Base-by-base conservation (phyloP, 2,113 vertebrate species). In the Triplophysa tibetana region DNA sequence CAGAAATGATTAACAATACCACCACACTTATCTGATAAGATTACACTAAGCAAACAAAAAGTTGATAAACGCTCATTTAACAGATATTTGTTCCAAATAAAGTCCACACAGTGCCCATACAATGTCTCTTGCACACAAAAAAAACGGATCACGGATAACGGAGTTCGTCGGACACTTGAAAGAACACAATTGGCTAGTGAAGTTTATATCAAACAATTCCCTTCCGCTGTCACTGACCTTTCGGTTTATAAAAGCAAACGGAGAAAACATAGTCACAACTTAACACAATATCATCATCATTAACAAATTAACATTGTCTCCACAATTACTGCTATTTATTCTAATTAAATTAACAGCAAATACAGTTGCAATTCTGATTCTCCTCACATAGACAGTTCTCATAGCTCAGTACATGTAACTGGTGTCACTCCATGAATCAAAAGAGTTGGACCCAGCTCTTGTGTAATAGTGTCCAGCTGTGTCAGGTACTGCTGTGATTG, bases 361-460 rank as follows among this genome's bases (percentile, higher is more conserved):
- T 6, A 62, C 33, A 75, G 14, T 62, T 56, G 50, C 38, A 62
- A 19, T 72, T n/a, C 26, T 13, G 9, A 62, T 16, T 58, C 54
- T 19, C n/a, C 54, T 58, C 3, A 70, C 0, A 50, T 13, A 67
- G 50, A n/a, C 24, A 21, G 19, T 29, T 75, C 69, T 95, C 88
- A 97, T 68, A 97, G 92, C n/a, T 94, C 96, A n/a, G 96, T 97
- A 85, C 94, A 97, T 3, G 96, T 97, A 74, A 97, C 96, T 0
- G 94, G 93, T 3, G 95, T 96, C 84, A 97, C 88, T 0, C 96
- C 96, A 0, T 97, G 96, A 78, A 96, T 93, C 45, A 96, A 86
- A 11, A 97, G 89, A 0, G 95, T 95, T 8, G 96, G 95, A 10
- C 95, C 96, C 64, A 97, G 90, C 50, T 88, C 90, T 0, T 80